Conservation (phyloP, 2,113 vertebrate genomes). For the Cyprinus carpio region DNA sequence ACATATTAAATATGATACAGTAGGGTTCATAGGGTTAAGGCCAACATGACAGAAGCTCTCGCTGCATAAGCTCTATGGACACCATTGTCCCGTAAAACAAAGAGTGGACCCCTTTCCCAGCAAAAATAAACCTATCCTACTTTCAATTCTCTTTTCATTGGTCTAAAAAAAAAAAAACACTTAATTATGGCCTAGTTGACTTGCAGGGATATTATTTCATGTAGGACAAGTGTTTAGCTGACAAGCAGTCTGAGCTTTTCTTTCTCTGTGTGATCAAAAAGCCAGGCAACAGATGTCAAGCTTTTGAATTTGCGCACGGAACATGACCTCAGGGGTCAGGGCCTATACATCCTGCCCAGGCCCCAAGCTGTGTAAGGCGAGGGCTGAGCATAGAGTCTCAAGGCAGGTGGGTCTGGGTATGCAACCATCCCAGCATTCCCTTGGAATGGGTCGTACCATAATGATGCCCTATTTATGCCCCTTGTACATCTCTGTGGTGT, state of each 20-base stretch:
- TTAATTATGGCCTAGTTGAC: constrained; percentile 72
- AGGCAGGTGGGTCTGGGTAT: constrained; percentile 66
- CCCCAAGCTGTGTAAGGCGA: constrained; percentile 75
- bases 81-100: constrained; percentile 52
- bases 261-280: constrained; percentile 64
- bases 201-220: constrained; percentile 80
- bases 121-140: constrained; percentile 43
- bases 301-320: constrained; percentile 76
- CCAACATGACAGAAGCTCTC: constrained; percentile 30
- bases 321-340: constrained; percentile 77
- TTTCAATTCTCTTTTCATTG: constrained; percentile 29
- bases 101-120: constrained; percentile 43
- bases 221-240: constrained; percentile 72
- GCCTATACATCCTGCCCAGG: constrained; percentile 68
- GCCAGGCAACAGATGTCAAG: constrained; percentile 80
- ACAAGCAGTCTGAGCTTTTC: constrained; percentile 68
- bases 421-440: constrained; percentile 63
- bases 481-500: constrained; percentile 34
- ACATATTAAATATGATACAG: not conserved
- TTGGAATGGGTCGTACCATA: constrained; percentile 31
- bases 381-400: constrained; percentile 67
- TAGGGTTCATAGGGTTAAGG: not conserved
- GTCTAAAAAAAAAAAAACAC: constrained; percentile 48
- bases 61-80: constrained; percentile 31
- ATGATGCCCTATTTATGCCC: constrained; percentile 38